Base-by-base conservation (phyloP, 2,113 vertebrate genomes). In the Grammomys surdaster region DNA sequence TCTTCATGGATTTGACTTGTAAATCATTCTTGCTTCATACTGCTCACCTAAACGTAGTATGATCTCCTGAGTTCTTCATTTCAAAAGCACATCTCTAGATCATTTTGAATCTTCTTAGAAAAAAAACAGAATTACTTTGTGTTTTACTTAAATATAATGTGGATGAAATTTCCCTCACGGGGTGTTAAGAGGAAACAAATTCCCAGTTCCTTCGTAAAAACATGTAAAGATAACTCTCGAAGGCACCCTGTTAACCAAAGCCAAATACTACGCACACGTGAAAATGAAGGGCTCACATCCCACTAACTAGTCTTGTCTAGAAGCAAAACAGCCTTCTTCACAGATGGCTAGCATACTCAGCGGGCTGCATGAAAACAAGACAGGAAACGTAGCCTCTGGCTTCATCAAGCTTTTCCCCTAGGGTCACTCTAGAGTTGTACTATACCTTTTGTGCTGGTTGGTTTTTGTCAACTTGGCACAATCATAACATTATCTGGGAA, bases 71-170 rank as follows among this genome's bases (percentile, higher is more conserved):
- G 54, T 40, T 94, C 31, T 76, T 46, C 86, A 94, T 26, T 90
- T 91, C 65, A 90, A 88, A 96, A 90, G 63, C 56, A 36, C 54
- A 16, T 40, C 28, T n/a, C 70, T 81, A 46, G 63, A 85, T 58
- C 63, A 95, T 58, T 93, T 73, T 63, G 70, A 81, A 91, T 96
- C 46, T 75, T 54, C 31, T 69, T 51, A 92, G 75, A 69, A 86
- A 40, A 86, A 40, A 96, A 97, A 95, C 1, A 3, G 46, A 89
- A 90, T n/a, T 70, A 56, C 40, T 73, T 77, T 87, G 26, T 36
- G 60, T 95, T 91, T 91, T 75, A 72, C 90, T 70, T 89, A 90
- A 89, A 76, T 78, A 56, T 84, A 86, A 93, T 20, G 4, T 46
- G 58, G 16, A 95, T 63, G 72, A 73, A 91, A 73, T 46, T 17